A percentile compares a stretch with the other conserved stretches of the same genome.
Evolutionary conservation across 2,888 invertebrate species (phyloP).

Genomic region (Diloba caeruleocephala): DNA sequence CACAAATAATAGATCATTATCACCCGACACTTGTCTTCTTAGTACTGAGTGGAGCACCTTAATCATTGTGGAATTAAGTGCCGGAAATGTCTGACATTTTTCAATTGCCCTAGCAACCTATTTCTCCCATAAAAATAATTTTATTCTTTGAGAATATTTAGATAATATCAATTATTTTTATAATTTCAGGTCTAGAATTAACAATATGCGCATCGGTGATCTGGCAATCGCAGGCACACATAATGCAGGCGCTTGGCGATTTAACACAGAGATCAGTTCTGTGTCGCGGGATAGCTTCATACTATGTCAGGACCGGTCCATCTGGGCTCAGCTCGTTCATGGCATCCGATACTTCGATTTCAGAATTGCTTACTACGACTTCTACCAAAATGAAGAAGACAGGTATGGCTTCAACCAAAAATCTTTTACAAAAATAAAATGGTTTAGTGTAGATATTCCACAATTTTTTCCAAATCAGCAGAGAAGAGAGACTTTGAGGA

Average conservation of each 20-base stretch:
- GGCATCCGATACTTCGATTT: constrained; percentile 95
- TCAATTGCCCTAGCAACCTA: no score
- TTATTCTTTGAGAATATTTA: no score
- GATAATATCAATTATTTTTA: constrained; percentile 4
- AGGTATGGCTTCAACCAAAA: constrained; percentile 62
- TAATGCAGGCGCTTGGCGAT: constrained; percentile 88
- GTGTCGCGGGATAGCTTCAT: constrained; percentile 79
- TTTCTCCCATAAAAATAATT: no score
- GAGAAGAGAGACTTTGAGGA: no score
- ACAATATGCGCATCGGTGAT: constrained; percentile 79
- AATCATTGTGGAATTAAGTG: no score
- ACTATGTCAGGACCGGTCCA: constrained; percentile 92
- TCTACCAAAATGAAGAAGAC: constrained; percentile 75
- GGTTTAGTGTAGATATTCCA: no score
- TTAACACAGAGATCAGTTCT: constrained; percentile 83
- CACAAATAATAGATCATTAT: no score
- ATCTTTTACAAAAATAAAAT: no score
- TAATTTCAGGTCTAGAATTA: constrained; percentile 72
- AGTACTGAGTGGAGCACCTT: no score
- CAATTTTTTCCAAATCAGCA: no score
- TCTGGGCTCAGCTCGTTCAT: constrained; percentile 95
- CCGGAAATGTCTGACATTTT: no score
- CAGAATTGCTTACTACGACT: constrained; percentile 92
- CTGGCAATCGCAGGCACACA: constrained; percentile 87
- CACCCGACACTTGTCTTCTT: no score